These are phyloP conservation scores for Dendrocopos noguchii DNA, from an alignment of 2,113 vertebrate genomes.

Conservation along the genomic window DNA sequence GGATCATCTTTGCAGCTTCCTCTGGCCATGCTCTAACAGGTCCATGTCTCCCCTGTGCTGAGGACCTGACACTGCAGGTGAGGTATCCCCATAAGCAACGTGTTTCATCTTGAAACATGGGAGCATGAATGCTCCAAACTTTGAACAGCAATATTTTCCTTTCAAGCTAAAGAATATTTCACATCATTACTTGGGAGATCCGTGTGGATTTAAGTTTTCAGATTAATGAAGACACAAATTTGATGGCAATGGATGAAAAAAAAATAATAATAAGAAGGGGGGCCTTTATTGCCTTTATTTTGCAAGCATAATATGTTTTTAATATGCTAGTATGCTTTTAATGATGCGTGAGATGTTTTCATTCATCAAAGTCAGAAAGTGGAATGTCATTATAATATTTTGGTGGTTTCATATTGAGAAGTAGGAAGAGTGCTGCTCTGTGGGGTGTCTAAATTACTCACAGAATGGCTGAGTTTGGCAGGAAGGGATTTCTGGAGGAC, in stretches of 20 bases:
- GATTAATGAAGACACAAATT: background rate
- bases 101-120: background rate
- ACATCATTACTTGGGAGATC: background rate
- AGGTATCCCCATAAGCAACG: background rate
- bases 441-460: background rate
- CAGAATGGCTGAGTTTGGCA: background rate
- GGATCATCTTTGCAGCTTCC: too few species aligned
- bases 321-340: background rate
- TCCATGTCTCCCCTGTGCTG: too few species aligned
- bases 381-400: background rate
- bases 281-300: background rate
- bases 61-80: background rate
- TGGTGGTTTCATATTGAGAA: background rate
- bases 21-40: too few species aligned
- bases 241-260: slow-evolving; percentile 1
- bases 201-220: background rate
- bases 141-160: background rate
- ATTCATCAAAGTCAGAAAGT: slow-evolving; percentile 5
- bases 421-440: background rate
- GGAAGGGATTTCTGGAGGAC: background rate
- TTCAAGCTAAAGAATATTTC: background rate
- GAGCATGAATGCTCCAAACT: background rate
- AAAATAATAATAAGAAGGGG: background rate
- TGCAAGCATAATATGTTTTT: slow-evolving; percentile 35
- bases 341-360: slow-evolving; percentile 7